Percentiles rank a stretch among this genome's conserved stretches.
phyloP scores from a whole-genome alignment of 1,140 invertebrate species.

The Drosophila pruinosa region DNA sequence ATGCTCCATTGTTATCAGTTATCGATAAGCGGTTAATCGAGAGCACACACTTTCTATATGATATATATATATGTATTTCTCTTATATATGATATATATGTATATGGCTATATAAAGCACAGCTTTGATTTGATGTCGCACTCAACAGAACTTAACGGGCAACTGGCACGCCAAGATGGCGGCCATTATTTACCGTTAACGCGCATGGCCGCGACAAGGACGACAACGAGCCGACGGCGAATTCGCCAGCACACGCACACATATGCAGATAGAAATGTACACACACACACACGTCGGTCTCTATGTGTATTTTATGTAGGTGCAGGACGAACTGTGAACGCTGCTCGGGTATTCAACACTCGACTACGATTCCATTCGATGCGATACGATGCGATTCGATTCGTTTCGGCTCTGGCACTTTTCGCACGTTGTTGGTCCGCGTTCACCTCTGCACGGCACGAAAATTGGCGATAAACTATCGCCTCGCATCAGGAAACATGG shows the following conservation, averaged over 20 bases:
- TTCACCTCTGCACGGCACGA: slow-evolving; percentile 83
- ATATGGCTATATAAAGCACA: slow-evolving; percentile 22
- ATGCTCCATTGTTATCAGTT: slow-evolving; percentile 85
- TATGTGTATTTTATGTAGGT: neutral
- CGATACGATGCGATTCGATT: slow-evolving; percentile 13
- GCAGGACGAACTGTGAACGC: neutral
- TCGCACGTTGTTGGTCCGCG: slow-evolving; percentile 82
- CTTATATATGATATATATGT: slow-evolving; percentile 29
- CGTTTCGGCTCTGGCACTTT: slow-evolving; percentile 31
- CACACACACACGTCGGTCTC: slow-evolving; percentile 9
- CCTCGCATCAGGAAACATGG: slow-evolving; percentile 83
- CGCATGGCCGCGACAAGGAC: slow-evolving; percentile 59
- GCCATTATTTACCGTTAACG: slow-evolving; percentile 81
- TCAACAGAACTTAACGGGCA: slow-evolving; percentile 6
- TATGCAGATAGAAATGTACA: neutral
- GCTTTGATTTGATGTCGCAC: slow-evolving; percentile 70
- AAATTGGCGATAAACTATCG: slow-evolving; percentile 83
- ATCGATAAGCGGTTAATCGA: slow-evolving; percentile 6
- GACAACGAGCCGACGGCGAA: slow-evolving; percentile 31
- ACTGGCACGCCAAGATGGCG: slow-evolving; percentile 69
- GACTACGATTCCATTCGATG: slow-evolving; percentile 8
- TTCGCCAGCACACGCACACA: slow-evolving; percentile 18
- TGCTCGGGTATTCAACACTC: neutral
- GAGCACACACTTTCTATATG: neutral
- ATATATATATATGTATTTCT: slow-evolving; percentile 15